Evolutionary conservation across 2,113 vertebrate genomes (phyloP).

Genomic region (Peromyscus californicus): DNA sequence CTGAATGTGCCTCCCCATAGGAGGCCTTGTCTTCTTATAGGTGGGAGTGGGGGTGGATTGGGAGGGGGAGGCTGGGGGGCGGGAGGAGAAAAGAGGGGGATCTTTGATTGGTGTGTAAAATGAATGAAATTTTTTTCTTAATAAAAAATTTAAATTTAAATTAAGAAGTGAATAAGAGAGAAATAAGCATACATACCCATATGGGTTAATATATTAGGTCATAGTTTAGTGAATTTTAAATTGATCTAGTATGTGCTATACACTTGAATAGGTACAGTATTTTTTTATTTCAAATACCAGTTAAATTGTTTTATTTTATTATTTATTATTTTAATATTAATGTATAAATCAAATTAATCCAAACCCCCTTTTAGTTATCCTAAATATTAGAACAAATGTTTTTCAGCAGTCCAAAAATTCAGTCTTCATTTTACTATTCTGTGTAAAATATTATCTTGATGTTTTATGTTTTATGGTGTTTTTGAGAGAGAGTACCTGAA

Average conservation of each 20-base stretch:
- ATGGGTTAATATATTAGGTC: background rate
- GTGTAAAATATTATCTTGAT: background rate
- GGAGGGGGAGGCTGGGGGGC: too few relatives aligned
- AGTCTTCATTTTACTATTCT: background rate
- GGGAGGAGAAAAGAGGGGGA: too few relatives aligned
- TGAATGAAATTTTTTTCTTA: too few relatives aligned
- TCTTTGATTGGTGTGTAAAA: too few relatives aligned
- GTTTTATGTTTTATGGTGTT: background rate
- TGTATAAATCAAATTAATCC: constrained; percentile 11
- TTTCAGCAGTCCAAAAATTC: background rate
- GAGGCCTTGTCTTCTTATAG: too few relatives aligned
- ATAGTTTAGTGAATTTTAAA: constrained; percentile 26
- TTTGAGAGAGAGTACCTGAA: background rate
- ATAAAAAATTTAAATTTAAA: background rate
- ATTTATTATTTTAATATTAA: background rate
- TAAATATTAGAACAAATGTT: background rate
- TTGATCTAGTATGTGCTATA: background rate
- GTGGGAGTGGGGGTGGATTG: too few relatives aligned
- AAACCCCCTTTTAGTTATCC: background rate
- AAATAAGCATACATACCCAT: background rate
- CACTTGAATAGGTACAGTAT: background rate
- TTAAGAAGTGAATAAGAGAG: background rate
- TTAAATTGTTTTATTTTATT: background rate
- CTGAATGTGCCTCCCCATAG: too few relatives aligned
- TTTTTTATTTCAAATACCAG: background rate